These are phyloP conservation scores for Troilus luridus DNA, from an alignment of 2,888 invertebrate species.

Conservation along the genomic window DNA sequence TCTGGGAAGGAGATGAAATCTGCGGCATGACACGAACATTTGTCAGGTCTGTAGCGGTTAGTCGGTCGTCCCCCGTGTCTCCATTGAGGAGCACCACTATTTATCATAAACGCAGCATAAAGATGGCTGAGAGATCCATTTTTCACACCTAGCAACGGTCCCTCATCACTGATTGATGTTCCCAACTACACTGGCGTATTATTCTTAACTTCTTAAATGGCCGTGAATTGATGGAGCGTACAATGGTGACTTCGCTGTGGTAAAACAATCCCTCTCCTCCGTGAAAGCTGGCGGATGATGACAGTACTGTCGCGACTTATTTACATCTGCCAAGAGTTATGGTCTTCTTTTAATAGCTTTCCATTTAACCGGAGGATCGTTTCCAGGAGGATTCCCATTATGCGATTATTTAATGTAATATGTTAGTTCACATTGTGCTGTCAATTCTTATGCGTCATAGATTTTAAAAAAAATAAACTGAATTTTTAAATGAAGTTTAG, in stretches of 20 bases:
- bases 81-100: slow-evolving; percentile 42
- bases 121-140: slow-evolving; percentile 43
- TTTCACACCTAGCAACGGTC: slow-evolving; percentile 42
- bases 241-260: slow-evolving; percentile 25
- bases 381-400: background rate
- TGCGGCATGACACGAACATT: slow-evolving; percentile 50
- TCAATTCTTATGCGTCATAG: background rate
- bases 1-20: slow-evolving; percentile 1
- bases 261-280: slow-evolving; percentile 28
- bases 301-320: slow-evolving; percentile 44
- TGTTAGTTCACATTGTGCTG: background rate
- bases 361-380: background rate
- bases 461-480: no score
- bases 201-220: slow-evolving; percentile 40
- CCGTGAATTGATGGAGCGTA: slow-evolving; percentile 44
- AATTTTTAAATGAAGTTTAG: no score
- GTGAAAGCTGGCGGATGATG: slow-evolving; percentile 49
- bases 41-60: slow-evolving; percentile 45
- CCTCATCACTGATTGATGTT: slow-evolving; percentile 45
- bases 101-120: slow-evolving; percentile 51
- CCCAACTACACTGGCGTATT: slow-evolving; percentile 34
- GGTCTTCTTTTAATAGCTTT: slow-evolving; percentile 26
- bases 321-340: slow-evolving; percentile 37
- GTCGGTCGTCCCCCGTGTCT: slow-evolving; percentile 18
- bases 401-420: background rate